These are phyloP conservation scores for Euglossa dilemma DNA, from an alignment of 1,140 invertebrate genomes.

Conservation along the genomic window DNA sequence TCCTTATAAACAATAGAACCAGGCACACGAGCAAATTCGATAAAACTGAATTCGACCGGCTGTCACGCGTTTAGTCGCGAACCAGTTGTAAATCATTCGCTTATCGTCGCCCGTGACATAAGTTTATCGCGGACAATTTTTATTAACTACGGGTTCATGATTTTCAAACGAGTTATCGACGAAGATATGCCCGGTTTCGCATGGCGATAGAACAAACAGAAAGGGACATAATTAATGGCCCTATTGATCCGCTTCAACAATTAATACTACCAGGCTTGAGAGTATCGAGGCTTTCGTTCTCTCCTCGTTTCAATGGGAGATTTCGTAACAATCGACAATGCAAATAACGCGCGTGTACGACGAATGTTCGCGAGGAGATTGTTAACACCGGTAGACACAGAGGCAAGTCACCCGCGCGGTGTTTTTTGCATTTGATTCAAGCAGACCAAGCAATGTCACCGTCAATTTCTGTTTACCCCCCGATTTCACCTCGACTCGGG, in stretches of 20 bases:
- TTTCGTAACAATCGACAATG: background rate
- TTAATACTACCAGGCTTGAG: background rate
- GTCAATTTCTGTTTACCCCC: background rate
- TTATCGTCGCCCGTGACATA: conserved; percentile 38
- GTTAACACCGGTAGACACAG: background rate
- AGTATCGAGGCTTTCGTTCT: background rate
- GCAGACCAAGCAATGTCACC: background rate
- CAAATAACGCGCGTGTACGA: background rate
- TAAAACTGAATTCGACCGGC: background rate
- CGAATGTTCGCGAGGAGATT: background rate
- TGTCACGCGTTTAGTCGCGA: conserved; percentile 15
- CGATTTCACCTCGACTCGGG: background rate
- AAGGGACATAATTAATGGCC: background rate
- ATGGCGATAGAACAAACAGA: background rate
- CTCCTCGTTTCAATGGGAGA: too few species aligned
- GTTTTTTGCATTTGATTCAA: conserved; percentile 32
- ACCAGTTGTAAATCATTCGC: background rate
- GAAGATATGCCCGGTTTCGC: background rate
- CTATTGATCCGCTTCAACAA: background rate
- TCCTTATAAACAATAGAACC: background rate
- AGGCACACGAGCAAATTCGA: background rate
- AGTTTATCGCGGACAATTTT: conserved; percentile 51
- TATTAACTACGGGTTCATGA: conserved; percentile 30
- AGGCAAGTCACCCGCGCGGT: background rate
- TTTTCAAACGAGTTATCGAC: conserved; percentile 35